Evolutionary conservation across 2,113 vertebrate species (phyloP).

Genomic region (Cygnus buccinator): DNA sequence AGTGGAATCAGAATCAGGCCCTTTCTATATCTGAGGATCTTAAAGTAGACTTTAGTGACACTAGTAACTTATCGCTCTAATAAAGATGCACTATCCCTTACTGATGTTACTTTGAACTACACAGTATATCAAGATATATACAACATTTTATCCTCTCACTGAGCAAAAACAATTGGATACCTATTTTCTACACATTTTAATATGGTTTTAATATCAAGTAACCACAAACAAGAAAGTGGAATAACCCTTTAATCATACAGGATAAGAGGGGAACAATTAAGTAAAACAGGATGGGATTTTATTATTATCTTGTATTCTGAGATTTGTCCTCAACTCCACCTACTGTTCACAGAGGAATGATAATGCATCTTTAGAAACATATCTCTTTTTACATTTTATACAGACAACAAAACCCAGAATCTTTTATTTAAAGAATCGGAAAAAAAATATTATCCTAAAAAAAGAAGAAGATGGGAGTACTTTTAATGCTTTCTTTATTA

Average conservation of each 20-base stretch:
- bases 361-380: conserved; percentile 73
- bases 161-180: conserved; percentile 75
- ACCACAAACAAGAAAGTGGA: conserved; percentile 80
- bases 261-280: conserved; percentile 65
- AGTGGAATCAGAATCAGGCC: conserved; percentile 7
- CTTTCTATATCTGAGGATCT: conserved; percentile 53
- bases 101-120: conserved; percentile 73
- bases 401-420: conserved; percentile 71
- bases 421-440: conserved; percentile 55
- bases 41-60: conserved; percentile 66
- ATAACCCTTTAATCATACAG: conserved; percentile 78
- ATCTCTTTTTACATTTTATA: conserved; percentile 78
- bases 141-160: conserved; percentile 74
- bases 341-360: conserved; percentile 76
- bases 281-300: conserved; percentile 66
- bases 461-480: conserved; percentile 49
- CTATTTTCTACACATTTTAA: conserved; percentile 77
- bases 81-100: conserved; percentile 74
- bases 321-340: conserved; percentile 59
- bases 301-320: conserved; percentile 63
- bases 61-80: conserved; percentile 68
- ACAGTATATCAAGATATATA: conserved; percentile 77
- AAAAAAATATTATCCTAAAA: conserved; percentile 61
- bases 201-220: conserved; percentile 76
- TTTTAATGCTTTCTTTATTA: conserved; percentile 82